These are phyloP conservation scores for Tipula unca DNA, from an alignment of 2,888 invertebrate species.

Conservation along the genomic window DNA sequence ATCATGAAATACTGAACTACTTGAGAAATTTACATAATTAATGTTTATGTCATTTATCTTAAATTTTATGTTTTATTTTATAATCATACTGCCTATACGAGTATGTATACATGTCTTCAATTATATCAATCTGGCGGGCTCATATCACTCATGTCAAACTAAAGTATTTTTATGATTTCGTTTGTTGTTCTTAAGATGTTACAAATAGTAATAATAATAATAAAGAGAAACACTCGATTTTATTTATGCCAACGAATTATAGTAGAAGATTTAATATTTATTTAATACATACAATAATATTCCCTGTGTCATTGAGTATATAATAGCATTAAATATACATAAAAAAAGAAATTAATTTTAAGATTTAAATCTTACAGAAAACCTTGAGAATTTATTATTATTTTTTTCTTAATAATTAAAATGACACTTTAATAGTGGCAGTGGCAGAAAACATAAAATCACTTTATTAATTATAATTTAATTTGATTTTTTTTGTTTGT, in stretches of 20 bases:
- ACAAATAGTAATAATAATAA: not conserved
- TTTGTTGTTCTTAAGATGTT: not conserved
- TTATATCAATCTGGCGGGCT: not conserved
- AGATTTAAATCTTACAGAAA: not conserved
- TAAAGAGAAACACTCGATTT: not conserved
- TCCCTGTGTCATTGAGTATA: not conserved
- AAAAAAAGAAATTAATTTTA: not conserved
- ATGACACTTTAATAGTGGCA: not conserved
- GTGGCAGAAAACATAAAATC: not conserved
- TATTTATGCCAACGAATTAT: not conserved
- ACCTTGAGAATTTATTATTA: not conserved
- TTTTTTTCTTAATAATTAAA: not conserved
- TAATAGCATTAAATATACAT: not conserved
- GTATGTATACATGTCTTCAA: not conserved
- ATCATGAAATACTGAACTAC: not conserved
- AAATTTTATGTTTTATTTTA: not conserved
- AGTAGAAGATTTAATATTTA: not conserved
- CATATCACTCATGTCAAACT: not conserved
- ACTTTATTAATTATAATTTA: not conserved
- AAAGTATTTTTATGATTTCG: not conserved
- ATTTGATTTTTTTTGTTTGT: not conserved
- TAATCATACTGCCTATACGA: not conserved
- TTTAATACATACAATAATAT: not conserved
- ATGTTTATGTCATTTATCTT: slow-evolving; percentile 8
- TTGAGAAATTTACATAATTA: not conserved